These are phyloP conservation scores for Todiramphus chloris DNA, from an alignment of 2,113 vertebrate genomes.

Conservation along the genomic window DNA sequence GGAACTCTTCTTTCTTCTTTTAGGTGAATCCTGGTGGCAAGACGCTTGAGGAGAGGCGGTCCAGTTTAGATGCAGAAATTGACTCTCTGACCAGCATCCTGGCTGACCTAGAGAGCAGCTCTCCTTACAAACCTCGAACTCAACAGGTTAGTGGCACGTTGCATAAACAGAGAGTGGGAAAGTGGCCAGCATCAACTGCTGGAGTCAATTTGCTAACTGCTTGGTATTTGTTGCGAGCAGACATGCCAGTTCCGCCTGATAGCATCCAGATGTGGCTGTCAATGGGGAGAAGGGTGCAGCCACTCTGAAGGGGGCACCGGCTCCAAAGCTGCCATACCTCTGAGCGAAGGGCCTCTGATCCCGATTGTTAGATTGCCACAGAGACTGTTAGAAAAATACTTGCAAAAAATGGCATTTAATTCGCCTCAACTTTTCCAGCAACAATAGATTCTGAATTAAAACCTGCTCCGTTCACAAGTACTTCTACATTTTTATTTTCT, in stretches of 20 bases:
- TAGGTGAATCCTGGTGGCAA: slow-evolving; percentile 87
- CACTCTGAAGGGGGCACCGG: background rate
- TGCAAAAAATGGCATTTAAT: background rate
- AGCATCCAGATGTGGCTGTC: slow-evolving; percentile 65
- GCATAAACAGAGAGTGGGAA: background rate
- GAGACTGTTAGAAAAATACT: background rate
- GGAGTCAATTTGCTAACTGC: slow-evolving; percentile 44
- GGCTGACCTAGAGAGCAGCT: slow-evolving; percentile 95
- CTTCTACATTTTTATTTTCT: background rate
- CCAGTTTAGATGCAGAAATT: slow-evolving; percentile 95
- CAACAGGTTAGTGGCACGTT: slow-evolving; percentile 79
- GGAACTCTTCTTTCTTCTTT: background rate
- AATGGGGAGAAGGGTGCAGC: background rate
- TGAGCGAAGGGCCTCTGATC: background rate
- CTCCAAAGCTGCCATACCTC: slow-evolving; percentile 7
- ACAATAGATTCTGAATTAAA: background rate
- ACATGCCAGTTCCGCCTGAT: slow-evolving; percentile 38
- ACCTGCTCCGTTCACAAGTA: background rate
- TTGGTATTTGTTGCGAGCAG: slow-evolving; percentile 14
- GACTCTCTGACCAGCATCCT: slow-evolving; percentile 97
- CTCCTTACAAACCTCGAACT: slow-evolving; percentile 89
- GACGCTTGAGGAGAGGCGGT: slow-evolving; percentile 90
- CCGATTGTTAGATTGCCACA: background rate
- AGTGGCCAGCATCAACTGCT: background rate
- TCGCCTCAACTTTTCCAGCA: background rate